A percentile compares a stretch with the other conserved stretches of the same genome.
These are phyloP conservation scores for Agapornis roseicollis DNA, from an alignment of 2,113 vertebrate species.

Conservation along the genomic window DNA sequence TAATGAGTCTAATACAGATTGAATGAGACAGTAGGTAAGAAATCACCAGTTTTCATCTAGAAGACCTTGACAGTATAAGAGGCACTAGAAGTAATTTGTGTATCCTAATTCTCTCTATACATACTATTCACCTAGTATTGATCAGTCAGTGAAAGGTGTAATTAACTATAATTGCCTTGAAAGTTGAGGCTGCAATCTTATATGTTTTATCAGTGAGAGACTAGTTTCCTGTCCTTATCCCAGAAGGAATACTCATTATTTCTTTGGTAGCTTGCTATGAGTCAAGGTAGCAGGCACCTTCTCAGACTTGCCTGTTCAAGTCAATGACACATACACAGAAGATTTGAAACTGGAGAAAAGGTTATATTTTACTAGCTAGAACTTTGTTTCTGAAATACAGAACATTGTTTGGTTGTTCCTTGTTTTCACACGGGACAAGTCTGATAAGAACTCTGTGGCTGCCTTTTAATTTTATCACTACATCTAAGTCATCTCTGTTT, in stretches of 20 bases:
- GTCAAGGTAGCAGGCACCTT: neutral
- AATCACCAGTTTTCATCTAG: neutral
- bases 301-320: conserved; percentile 48
- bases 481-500: neutral
- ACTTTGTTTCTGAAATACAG: conserved; percentile 20
- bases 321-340: neutral
- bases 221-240: neutral
- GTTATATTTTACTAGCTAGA: conserved; percentile 20
- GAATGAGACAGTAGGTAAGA: neutral
- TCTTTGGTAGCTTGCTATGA: neutral
- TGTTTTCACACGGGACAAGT: neutral
- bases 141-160: neutral
- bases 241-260: neutral
- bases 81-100: neutral
- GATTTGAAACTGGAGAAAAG: conserved; percentile 25
- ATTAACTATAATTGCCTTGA: neutral
- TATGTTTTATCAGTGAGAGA: neutral
- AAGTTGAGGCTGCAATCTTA: neutral
- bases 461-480: neutral
- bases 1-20: neutral
- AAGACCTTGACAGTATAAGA: neutral
- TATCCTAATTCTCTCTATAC: neutral
- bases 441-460: neutral
- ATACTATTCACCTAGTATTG: neutral
- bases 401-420: neutral